Conservation (phyloP, 2,888 invertebrate genomes). For the Graphium colonna region DNA sequence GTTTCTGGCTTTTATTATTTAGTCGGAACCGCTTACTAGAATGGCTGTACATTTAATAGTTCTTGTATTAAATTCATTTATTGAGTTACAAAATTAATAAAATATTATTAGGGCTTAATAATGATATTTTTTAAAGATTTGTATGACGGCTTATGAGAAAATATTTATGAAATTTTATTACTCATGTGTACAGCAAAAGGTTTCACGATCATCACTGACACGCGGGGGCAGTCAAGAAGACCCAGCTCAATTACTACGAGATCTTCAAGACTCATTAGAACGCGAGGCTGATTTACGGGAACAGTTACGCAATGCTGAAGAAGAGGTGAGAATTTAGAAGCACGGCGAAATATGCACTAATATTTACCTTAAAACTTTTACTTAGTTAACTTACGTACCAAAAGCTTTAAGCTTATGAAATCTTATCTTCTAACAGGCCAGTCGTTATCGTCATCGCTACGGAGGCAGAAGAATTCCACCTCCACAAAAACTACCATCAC, state of each 20-base stretch:
- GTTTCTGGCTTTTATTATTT: no score
- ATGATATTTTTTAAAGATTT: no score
- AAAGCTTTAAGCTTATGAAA: constrained; percentile 20
- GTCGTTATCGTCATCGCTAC: constrained; percentile 68
- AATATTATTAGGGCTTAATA: no score
- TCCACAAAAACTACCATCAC: constrained; percentile 47
- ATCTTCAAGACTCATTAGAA: constrained; percentile 94
- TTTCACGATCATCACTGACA: constrained; percentile 86
- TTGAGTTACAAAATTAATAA: no score
- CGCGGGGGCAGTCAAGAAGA: constrained; percentile 90
- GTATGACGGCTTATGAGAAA: no score
- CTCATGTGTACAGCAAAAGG: constrained; percentile 71
- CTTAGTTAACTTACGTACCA: constrained; percentile 17
- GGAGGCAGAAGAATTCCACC: constrained; percentile 60
- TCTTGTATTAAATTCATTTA: no score
- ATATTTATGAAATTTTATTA: no score
- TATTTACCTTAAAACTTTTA: background rate
- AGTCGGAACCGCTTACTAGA: no score
- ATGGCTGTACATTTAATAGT: no score
- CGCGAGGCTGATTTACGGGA: constrained; percentile 96
- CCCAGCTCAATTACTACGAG: constrained; percentile 89
- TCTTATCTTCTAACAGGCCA: constrained; percentile 73
- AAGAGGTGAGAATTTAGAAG: constrained; percentile 83
- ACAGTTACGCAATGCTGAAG: constrained; percentile 94
- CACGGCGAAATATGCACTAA: background rate